These are phyloP conservation scores for Poicephalus meyeri DNA, from an alignment of 2,113 vertebrate genomes.

Conservation along the genomic window DNA sequence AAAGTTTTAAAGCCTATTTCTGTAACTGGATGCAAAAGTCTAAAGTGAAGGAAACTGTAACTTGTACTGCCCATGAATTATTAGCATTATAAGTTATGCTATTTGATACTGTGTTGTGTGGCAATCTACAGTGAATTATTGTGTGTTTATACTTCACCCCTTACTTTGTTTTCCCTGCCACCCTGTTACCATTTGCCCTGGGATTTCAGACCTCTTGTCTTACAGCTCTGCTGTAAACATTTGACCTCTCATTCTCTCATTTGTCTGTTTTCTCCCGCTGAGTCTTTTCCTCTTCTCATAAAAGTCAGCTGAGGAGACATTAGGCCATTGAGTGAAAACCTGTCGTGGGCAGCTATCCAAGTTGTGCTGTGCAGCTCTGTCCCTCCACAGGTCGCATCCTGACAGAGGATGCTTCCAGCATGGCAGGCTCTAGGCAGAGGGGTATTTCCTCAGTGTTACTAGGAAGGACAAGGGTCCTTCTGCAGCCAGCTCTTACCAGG, in stretches of 20 bases:
- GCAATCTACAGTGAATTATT: background rate
- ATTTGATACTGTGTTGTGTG: background rate
- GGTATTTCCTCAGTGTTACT: background rate
- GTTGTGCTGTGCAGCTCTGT: background rate
- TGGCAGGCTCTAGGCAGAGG: background rate
- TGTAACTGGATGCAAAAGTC: background rate
- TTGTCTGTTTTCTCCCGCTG: slow-evolving; percentile 24
- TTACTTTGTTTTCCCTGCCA: slow-evolving; percentile 34
- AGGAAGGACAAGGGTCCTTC: background rate
- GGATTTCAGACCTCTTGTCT: slow-evolving; percentile 29
- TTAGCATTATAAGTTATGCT: background rate
- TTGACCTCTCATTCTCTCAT: background rate
- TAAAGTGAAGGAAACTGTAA: background rate
- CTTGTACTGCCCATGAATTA: background rate
- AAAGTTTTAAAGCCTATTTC: slow-evolving; percentile 11
- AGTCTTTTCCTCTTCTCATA: slow-evolving; percentile 45
- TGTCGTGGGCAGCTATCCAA: background rate
- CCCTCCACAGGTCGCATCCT: background rate
- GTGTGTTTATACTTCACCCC: background rate
- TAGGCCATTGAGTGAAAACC: background rate
- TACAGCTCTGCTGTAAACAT: background rate
- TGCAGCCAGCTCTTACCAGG: background rate
- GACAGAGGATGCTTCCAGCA: background rate
- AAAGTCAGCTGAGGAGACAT: background rate
- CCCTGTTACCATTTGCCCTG: background rate